Evolutionary conservation across 2,888 invertebrate genomes (phyloP), one percentile per base, ranked within the genome.

Genomic region (Coenonympha arcania): DNA sequence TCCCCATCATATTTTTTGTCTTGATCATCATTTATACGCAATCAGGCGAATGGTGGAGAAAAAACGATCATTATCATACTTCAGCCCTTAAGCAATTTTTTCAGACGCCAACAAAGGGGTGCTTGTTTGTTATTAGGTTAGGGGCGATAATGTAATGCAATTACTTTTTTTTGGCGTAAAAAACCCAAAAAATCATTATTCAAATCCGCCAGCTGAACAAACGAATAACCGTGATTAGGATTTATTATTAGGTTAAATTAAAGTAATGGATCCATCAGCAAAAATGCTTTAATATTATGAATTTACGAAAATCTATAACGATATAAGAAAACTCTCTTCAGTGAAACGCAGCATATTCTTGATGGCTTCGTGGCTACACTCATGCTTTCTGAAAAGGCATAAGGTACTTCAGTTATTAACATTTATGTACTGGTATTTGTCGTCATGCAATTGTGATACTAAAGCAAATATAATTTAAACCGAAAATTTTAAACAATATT

Each of bases 81-180:
- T 83, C 80, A 85, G 85, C 86, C 86, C 86, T 85, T 77, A 72
- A 80, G 86, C 86, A 76, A 76, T 85, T 85, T 76, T 85, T 86
- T 85, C 82, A 83, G 82, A 77, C 68, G 61, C 68, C 76, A 79
- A 85, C 80, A 84, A 86, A 81, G 79, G 84, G 86, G 79, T 77
- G 79, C 73, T 76, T 80, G 76, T 83, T 82, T 82, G 79, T 79
- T 86, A 84, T 84, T 81, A 76, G 78, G 80, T 83, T 77, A 76
- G 86, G 85, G 84, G 85, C 83, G 85, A 84, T 84, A 86, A 85
- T 84, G 76, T 79, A 75, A 84, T 83, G 82, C 83, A 85, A 85
- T 84, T 79, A 84, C 68, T 75, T 78, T 83, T 80, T 78, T 76
- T 69, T 55, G 42, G 50, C 54, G 54, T 52, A 68, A 77, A 79